Percentiles rank a stretch among this genome's conserved stretches.
Conservation (phyloP, 2,113 vertebrate species). For the Hemiscyllium ocellatum region DNA sequence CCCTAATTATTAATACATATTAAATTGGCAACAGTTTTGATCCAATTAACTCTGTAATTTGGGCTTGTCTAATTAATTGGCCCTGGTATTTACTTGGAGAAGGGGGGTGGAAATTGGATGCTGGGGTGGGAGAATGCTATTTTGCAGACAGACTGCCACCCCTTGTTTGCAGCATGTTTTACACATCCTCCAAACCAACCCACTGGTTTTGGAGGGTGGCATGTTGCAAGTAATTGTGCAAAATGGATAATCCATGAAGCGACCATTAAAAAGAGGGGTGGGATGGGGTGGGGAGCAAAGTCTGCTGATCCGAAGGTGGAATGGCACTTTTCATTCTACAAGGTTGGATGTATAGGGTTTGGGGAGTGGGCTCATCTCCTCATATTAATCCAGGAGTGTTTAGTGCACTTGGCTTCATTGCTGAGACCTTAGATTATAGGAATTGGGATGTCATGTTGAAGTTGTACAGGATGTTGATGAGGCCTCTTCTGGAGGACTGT, state of each 20-base stretch:
- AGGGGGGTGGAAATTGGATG: too few species aligned
- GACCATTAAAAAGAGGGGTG: not conserved
- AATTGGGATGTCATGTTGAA: too few species aligned
- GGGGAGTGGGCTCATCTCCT: not conserved
- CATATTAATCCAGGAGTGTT: not conserved
- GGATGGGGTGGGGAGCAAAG: not conserved
- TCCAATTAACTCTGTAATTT: not conserved
- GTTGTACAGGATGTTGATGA: too few species aligned
- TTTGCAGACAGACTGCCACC: not conserved
- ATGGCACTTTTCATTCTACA: not conserved
- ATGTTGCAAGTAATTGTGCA: not conserved
- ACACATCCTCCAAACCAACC: too few species aligned
- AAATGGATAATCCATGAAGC: not conserved
- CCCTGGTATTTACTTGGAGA: not conserved
- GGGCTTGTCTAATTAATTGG: not conserved
- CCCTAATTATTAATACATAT: not conserved
- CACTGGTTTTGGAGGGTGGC: not conserved
- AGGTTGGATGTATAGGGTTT: too few species aligned
- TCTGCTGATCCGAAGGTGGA: not conserved
- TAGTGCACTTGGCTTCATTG: too few species aligned
- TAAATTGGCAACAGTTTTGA: not conserved
- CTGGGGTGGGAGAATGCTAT: not conserved
- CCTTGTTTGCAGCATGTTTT: not conserved
- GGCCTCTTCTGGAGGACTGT: too few species aligned
- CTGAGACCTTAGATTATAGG: too few species aligned